phyloP scores from a whole-genome alignment of 2,888 invertebrate genomes.

The Molanna angustata region DNA sequence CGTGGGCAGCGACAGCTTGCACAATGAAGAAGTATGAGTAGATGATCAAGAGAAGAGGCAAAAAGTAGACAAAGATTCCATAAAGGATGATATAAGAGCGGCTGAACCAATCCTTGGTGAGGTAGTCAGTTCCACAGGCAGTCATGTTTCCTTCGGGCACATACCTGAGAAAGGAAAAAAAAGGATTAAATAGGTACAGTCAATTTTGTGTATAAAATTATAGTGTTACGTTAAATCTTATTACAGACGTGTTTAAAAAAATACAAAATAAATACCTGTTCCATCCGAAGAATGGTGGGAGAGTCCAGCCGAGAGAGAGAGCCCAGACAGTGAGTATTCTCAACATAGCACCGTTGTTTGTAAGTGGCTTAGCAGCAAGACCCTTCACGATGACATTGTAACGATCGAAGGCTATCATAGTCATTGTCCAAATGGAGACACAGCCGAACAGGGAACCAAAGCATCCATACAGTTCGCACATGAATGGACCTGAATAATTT shows the following conservation, averaged over 20 bases:
- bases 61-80: constrained; percentile 72
- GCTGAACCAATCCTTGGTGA: constrained; percentile 71
- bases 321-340: constrained; percentile 78
- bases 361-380: constrained; percentile 80
- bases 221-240: not conserved
- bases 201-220: not conserved
- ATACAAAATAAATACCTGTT: constrained; percentile 55
- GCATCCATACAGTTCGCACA: constrained; percentile 86
- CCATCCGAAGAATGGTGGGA: constrained; percentile 87
- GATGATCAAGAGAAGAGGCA: constrained; percentile 75
- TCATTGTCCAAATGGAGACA: constrained; percentile 91
- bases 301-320: constrained; percentile 74
- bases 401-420: constrained; percentile 87
- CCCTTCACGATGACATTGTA: constrained; percentile 94
- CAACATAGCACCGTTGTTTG: constrained; percentile 73
- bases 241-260: not conserved
- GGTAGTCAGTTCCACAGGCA: constrained; percentile 87
- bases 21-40: constrained; percentile 89
- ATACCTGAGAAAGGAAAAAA: constrained; percentile 55
- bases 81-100: constrained; percentile 78
- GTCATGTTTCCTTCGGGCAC: constrained; percentile 94
- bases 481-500: constrained; percentile 74
- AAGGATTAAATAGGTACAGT: not conserved
- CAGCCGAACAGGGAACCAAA: constrained; percentile 87
- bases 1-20: constrained; percentile 59